phyloP scores from a whole-genome alignment of 2,113 vertebrate species.

The Phodopus roborovskii region DNA sequence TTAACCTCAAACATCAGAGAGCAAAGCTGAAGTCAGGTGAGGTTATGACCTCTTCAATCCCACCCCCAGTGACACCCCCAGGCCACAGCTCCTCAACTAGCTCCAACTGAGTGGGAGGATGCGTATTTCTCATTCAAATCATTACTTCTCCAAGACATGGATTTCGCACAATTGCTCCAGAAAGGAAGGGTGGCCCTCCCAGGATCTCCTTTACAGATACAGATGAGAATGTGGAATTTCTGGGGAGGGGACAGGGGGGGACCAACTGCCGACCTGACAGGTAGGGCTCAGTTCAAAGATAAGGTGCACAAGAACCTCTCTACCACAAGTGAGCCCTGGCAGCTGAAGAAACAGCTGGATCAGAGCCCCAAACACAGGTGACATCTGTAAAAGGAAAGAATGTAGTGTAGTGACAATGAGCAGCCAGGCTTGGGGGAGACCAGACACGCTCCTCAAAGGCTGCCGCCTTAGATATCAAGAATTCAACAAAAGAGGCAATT shows the following conservation, averaged over 20 bases:
- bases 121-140: not conserved
- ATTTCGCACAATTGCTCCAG: too few species aligned
- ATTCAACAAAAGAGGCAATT: not conserved
- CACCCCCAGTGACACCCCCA: not conserved
- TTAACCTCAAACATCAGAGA: not conserved
- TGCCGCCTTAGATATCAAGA: not conserved
- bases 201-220: not conserved
- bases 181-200: accelerated
- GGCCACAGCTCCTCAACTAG: not conserved
- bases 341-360: too few species aligned
- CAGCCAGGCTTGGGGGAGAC: not conserved
- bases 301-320: too few species aligned
- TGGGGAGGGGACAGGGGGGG: not conserved
- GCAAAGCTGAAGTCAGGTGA: not conserved
- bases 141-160: not conserved
- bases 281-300: not conserved
- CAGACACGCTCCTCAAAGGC: not conserved
- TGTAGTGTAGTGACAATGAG: accelerated
- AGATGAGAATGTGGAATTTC: too few species aligned
- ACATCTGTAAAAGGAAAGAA: not conserved
- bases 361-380: not conserved
- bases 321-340: accelerated
- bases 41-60: not conserved
- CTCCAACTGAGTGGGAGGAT: not conserved
- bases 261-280: not conserved